A percentile compares a stretch with the other conserved stretches of the same genome.
Conservation (phyloP, 2,888 invertebrate species). For the Drosophila neotestacea region DNA sequence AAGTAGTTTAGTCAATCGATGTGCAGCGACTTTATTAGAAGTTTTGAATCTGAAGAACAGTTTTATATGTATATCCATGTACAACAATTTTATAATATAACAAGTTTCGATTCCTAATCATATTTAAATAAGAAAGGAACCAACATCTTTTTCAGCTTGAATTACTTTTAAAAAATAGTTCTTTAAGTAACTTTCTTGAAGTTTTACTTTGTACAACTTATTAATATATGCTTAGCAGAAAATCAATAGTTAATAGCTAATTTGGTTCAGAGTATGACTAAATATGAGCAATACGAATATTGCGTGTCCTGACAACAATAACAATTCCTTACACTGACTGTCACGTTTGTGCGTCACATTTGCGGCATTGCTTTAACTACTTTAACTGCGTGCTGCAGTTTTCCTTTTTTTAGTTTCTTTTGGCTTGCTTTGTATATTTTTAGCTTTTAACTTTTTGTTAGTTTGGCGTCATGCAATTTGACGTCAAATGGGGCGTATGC, state of each 20-base stretch:
- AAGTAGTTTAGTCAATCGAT: neutral
- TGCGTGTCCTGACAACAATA: conserved; percentile 40
- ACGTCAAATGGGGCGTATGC: conserved; percentile 52
- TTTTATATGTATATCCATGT: neutral
- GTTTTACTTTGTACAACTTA: neutral
- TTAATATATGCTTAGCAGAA: conserved; percentile 1
- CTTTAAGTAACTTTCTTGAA: neutral
- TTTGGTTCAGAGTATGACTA: neutral
- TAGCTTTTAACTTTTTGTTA: conserved; percentile 33
- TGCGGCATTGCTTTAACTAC: conserved; percentile 40
- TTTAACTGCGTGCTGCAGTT: conserved; percentile 53
- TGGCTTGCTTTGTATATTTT: conserved; percentile 26
- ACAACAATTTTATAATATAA: neutral
- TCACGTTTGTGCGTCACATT: conserved; percentile 46
- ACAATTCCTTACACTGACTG: conserved; percentile 15
- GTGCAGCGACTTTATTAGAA: neutral
- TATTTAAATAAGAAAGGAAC: neutral
- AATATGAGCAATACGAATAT: conserved; percentile 38
- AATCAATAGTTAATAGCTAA: conserved; percentile 37
- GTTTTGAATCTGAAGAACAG: neutral
- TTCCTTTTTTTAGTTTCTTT: conserved; percentile 16
- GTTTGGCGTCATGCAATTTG: conserved; percentile 62
- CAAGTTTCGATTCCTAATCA: neutral
- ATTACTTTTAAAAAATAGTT: no score
- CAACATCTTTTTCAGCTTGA: neutral